These are phyloP conservation scores for Nycticorax nycticorax DNA, from an alignment of 2,113 vertebrate genomes.

Conservation along the genomic window DNA sequence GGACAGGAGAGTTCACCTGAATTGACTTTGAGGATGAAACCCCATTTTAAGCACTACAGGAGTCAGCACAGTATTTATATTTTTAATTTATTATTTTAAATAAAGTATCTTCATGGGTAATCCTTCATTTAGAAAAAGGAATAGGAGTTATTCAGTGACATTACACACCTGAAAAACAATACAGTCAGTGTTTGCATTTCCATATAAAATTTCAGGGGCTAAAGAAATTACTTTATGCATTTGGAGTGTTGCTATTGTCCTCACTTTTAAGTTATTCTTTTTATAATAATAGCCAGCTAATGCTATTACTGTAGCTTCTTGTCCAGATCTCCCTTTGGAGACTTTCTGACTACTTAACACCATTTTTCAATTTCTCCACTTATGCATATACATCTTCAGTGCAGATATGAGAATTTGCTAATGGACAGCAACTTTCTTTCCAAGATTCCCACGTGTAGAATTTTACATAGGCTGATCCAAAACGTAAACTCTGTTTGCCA, in stretches of 20 bases:
- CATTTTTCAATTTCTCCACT: conserved; percentile 73
- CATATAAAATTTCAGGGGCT: neutral
- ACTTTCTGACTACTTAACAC: conserved; percentile 72
- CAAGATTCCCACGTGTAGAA: conserved; percentile 55
- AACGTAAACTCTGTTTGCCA: conserved; percentile 29
- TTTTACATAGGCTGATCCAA: conserved; percentile 45
- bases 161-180: neutral
- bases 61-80: neutral
- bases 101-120: neutral
- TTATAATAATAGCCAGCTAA: conserved; percentile 43
- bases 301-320: conserved; percentile 31
- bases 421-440: conserved; percentile 59
- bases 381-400: conserved; percentile 66
- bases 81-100: neutral
- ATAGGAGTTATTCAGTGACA: neutral
- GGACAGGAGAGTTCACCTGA: neutral
- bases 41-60: neutral
- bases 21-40: neutral
- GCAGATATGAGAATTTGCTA: conserved; percentile 42
- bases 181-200: neutral
- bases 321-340: conserved; percentile 68
- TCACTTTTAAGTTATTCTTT: neutral
- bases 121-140: neutral
- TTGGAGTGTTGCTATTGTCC: neutral
- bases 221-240: neutral